These are phyloP conservation scores for Synergus umbraculus DNA, from an alignment of 2,888 invertebrate genomes.

Conservation along the genomic window DNA sequence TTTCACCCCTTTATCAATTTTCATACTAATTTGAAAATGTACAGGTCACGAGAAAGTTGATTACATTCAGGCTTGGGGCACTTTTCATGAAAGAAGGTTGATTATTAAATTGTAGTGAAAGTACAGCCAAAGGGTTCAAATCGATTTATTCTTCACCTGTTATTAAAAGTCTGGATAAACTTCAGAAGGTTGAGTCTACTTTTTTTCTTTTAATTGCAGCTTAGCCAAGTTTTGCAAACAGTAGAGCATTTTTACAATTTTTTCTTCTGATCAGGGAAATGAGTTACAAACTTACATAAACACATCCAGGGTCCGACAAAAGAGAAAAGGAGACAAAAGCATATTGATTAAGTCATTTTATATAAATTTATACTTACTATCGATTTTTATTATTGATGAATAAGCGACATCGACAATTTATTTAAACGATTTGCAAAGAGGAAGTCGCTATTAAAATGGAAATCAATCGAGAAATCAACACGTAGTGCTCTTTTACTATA, in stretches of 20 bases:
- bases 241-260: not conserved
- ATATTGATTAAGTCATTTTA: not conserved
- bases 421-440: not conserved
- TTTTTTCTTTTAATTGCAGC: not conserved
- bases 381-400: not conserved
- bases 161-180: constrained; percentile 7
- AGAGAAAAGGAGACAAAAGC: not conserved
- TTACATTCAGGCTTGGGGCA: not conserved
- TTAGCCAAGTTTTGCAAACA: not conserved
- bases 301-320: not conserved
- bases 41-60: not conserved
- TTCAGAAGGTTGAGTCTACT: not conserved
- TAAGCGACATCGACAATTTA: not conserved
- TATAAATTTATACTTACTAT: not conserved
- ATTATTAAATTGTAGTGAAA: constrained; percentile 24
- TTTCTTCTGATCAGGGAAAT: not conserved
- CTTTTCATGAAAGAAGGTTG: not conserved
- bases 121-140: not conserved
- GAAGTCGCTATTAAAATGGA: not conserved
- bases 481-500: not conserved
- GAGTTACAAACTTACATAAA: not conserved
- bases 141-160: constrained; percentile 11
- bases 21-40: not conserved
- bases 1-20: not conserved
- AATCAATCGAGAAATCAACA: not conserved